phyloP scores from a whole-genome alignment of 2,113 vertebrate species.

The Morone chrysops region DNA sequence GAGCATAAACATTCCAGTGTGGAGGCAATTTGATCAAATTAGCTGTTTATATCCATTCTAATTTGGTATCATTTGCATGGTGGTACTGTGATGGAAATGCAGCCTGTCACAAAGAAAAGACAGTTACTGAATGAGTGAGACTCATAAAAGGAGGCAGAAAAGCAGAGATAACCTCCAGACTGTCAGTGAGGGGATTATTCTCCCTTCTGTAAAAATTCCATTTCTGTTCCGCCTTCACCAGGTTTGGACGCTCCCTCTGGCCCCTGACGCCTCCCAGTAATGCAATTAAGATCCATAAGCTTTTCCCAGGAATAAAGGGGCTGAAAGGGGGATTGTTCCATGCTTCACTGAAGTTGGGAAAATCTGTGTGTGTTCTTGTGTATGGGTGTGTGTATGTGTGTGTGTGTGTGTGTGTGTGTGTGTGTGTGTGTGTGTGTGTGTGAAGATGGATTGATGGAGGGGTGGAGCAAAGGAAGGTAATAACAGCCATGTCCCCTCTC shows the following conservation, averaged over 20 bases:
- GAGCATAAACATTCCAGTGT: conserved; percentile 34
- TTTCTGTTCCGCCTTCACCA: conserved; percentile 67
- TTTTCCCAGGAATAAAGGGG: conserved; percentile 75
- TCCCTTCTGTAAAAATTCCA: conserved; percentile 79
- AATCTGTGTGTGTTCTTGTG: conserved; percentile 39
- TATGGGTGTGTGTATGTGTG: background rate
- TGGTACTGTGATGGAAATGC: conserved; percentile 3
- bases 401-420: background rate
- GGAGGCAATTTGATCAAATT: conserved; percentile 45
- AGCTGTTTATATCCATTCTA: conserved; percentile 21
- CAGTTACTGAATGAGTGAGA: background rate
- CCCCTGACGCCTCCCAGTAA: conserved; percentile 69
- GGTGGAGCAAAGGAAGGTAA: conserved; percentile 62
- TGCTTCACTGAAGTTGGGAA: conserved; percentile 64
- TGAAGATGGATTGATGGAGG: conserved; percentile 64
- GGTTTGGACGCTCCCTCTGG: conserved; percentile 49
- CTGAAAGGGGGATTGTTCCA: conserved; percentile 76
- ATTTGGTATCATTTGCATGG: conserved; percentile 24
- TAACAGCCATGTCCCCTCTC: conserved; percentile 44
- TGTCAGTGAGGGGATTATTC: conserved; percentile 74
- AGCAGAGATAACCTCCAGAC: conserved; percentile 68
- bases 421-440: conserved; percentile 38
- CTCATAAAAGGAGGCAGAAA: conserved; percentile 22
- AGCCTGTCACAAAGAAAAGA: background rate
- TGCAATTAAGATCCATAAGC: conserved; percentile 84